phyloP scores from a whole-genome alignment of 2,888 invertebrate genomes.

The Eudemis profundana region DNA sequence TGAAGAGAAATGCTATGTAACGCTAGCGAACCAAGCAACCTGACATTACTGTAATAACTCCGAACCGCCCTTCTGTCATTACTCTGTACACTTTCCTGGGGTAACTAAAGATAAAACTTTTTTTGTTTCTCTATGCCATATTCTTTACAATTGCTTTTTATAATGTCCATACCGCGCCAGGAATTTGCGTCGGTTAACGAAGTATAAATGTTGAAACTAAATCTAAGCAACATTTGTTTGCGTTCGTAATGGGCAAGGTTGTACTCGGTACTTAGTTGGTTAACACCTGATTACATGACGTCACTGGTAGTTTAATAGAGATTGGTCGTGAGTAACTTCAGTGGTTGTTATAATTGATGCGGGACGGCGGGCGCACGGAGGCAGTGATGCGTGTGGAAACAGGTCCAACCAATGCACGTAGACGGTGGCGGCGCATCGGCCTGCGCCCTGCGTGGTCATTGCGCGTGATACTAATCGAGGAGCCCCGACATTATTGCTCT shows the following conservation, averaged over 20 bases:
- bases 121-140: constrained; percentile 64
- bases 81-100: constrained; percentile 77
- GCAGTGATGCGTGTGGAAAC: constrained; percentile 60
- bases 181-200: constrained; percentile 49
- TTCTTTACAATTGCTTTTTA: constrained; percentile 66
- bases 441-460: constrained; percentile 50
- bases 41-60: constrained; percentile 81
- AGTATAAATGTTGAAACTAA: constrained; percentile 53
- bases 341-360: constrained; percentile 48
- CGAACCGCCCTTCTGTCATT: constrained; percentile 81
- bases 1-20: constrained; percentile 78
- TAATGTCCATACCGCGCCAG: constrained; percentile 47
- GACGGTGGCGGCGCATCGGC: constrained; percentile 46
- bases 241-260: constrained; percentile 49
- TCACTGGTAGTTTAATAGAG: constrained; percentile 29
- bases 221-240: constrained; percentile 45
- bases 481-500: constrained; percentile 58
- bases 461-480: constrained; percentile 53
- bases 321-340: constrained; percentile 45
- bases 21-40: constrained; percentile 79
- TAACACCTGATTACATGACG: constrained; percentile 45
- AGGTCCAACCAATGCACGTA: constrained; percentile 52
- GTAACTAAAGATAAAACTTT: constrained; percentile 69
- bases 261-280: constrained; percentile 49
- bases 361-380: constrained; percentile 46